Base-by-base conservation (phyloP, 2,797 vertebrate genomes). In the Poeciliopsis presidionis region DNA sequence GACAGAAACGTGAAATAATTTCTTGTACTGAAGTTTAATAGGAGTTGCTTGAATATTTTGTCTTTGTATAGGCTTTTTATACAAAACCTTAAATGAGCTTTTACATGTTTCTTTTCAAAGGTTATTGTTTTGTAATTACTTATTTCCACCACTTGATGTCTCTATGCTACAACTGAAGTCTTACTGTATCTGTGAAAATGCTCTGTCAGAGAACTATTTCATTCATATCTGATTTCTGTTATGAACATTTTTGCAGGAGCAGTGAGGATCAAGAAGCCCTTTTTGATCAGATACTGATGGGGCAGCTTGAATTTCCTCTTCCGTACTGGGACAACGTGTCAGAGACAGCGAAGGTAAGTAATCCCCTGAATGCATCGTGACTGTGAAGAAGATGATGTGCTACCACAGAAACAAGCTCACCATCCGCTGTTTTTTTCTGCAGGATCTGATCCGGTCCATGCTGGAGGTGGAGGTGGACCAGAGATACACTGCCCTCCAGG, bases 321-420 rank as follows among this genome's bases (percentile, higher is more conserved):
- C 98, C 98, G 0, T 99, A 99, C 84, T 99, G 98, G 98, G 98
- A 99, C 93, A 97, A 99, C 0, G 95, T 99, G 85, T 99, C 98
- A 12, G 97, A 99, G 47, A 97, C 97, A 4, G 98, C 98, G 70
- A 99, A 96, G 96, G 98, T 99, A 85, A 86, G 2, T 11, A 53
- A 51, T 78, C 9, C 36, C 0, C 47, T 18, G 2, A 8, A 0
- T 36, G 2, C 41, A 2, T 22, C 57, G 7, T 43, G 36, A 74
- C 18, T 65, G 13, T 46, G 36, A 75, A 41, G 3, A 8, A 30
- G 76, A 41, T 25, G 0, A 51, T 22, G 22, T 25, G 4, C 12
- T 57, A 51, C 8, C 4, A 30, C 1, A 22, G 30, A 47, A 45
- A 47, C 7, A 75, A 78, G 72, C 5, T 85, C 16, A 78, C 22